Base-by-base conservation (phyloP, 2,797 vertebrate genomes). In the Phylloscopus collybita region DNA sequence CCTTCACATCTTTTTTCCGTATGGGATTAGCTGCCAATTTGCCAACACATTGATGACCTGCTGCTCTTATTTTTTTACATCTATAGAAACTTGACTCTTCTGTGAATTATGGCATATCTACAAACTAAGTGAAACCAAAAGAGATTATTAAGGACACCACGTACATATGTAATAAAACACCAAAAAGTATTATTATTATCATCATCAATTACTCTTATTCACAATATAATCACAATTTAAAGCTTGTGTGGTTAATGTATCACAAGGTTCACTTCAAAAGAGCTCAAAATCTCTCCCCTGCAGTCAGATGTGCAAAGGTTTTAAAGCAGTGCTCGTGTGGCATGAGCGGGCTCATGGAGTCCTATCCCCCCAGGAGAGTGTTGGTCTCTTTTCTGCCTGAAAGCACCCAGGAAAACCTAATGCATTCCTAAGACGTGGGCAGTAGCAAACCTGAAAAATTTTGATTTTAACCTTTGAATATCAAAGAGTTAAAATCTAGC, bases 1-100 rank as follows among this genome's bases (percentile, higher is more conserved):
- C 66, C 79, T 90, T 80, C 69, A 72, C 69, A 47, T 80, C 50
- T 88, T 74, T 65, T 92, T 94, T 79, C 59, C 44, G 18, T 56
- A 45, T 19, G 83, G 36, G 30, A 70, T 86, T 92, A 62, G 51
- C 66, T 91, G 53, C n/a, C 38, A 60, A 36, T 90, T 86, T 93
- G 47, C 78, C 57, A 72, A 75, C 14, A 19, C 32, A 21, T 19
- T 88, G 62, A 88, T 81, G 62, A 88, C 62, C 72, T 60, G 32
- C 51, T 34, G 44, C 72, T 92, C 44, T 65, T 75, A 18, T 20
- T 72, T 91, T 91, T 89, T 90, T 6, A 50, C 34, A 25, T 19
- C 8, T 16, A 9, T 26, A 57, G 73, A 60, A 86, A 75, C 38
- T 21, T 45, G 30, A 59, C 22, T 64, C 15, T 80, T 78, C 50